These are phyloP conservation scores for Sinhomidia bicolor DNA, from an alignment of 2,888 invertebrate species.

Conservation along the genomic window DNA sequence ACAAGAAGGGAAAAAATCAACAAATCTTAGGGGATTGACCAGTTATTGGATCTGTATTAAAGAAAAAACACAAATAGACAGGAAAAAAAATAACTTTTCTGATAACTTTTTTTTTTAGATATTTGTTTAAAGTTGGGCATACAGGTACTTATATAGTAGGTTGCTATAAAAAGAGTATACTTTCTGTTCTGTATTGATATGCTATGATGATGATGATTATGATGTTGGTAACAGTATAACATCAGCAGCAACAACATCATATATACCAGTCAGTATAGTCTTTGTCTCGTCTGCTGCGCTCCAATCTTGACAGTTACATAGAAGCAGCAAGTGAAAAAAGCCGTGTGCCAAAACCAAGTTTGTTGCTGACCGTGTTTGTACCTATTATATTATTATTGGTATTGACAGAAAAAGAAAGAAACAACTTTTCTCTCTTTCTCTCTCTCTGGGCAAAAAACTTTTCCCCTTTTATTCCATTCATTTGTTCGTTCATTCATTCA, in stretches of 20 bases:
- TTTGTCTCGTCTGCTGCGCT: no score
- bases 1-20: neutral
- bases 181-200: neutral
- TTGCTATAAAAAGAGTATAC: neutral
- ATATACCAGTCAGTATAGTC: neutral
- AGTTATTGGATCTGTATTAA: slow-evolving; percentile 46
- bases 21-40: slow-evolving; percentile 49
- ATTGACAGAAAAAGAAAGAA: slow-evolving; percentile 7
- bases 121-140: no score
- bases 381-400: neutral
- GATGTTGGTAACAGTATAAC: slow-evolving; percentile 29
- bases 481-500: slow-evolving; percentile 8
- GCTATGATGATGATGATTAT: neutral
- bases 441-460: neutral
- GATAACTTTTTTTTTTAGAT: no score
- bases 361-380: neutral
- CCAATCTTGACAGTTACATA: slow-evolving; percentile 59
- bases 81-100: slow-evolving; percentile 12
- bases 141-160: no score
- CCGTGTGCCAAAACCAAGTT: slow-evolving; percentile 46
- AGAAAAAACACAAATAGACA: neutral
- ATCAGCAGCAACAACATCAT: no score
- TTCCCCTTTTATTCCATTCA: neutral
- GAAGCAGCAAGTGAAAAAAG: slow-evolving; percentile 36
- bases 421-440: no score